Conservation (phyloP, 2,888 invertebrate genomes). For the Pyralis farinalis region DNA sequence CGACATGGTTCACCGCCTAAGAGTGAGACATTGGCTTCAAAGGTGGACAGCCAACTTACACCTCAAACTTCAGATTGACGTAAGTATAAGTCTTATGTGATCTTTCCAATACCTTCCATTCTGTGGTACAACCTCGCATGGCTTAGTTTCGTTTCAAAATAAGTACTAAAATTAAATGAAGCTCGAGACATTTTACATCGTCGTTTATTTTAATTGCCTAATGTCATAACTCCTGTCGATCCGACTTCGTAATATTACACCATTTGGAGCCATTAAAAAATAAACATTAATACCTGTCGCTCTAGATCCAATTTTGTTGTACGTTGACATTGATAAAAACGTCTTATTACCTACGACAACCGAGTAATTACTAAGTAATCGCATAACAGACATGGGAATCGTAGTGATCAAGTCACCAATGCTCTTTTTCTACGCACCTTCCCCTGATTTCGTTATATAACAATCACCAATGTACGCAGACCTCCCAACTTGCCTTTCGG, state of each 20-base stretch:
- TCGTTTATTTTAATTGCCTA: constrained; percentile 16
- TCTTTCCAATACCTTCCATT: too few species aligned
- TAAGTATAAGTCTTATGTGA: too few species aligned
- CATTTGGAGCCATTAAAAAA: constrained; percentile 8
- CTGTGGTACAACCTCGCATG: too few species aligned
- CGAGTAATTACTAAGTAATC: constrained; percentile 33
- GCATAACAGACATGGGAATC: constrained; percentile 52
- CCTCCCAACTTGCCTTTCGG: constrained; percentile 27
- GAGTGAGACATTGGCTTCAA: too few species aligned
- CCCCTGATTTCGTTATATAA: constrained; percentile 38
- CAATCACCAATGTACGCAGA: constrained; percentile 31
- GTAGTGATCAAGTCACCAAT: constrained; percentile 40
- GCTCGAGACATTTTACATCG: too few species aligned
- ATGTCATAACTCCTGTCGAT: constrained; percentile 16
- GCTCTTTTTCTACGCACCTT: constrained; percentile 45
- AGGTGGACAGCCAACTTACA: too few species aligned
- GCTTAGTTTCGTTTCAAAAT: too few species aligned
- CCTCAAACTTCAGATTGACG: too few species aligned
- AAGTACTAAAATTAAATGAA: too few species aligned
- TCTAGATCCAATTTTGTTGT: constrained; percentile 7
- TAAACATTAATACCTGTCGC: not conserved
- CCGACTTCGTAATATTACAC: constrained; percentile 13
- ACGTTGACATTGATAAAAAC: constrained; percentile 14
- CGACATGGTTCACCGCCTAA: too few species aligned
- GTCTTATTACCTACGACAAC: constrained; percentile 13